phyloP scores from a whole-genome alignment of 2,797 vertebrate species.

The Sebastes hopkinsi region DNA sequence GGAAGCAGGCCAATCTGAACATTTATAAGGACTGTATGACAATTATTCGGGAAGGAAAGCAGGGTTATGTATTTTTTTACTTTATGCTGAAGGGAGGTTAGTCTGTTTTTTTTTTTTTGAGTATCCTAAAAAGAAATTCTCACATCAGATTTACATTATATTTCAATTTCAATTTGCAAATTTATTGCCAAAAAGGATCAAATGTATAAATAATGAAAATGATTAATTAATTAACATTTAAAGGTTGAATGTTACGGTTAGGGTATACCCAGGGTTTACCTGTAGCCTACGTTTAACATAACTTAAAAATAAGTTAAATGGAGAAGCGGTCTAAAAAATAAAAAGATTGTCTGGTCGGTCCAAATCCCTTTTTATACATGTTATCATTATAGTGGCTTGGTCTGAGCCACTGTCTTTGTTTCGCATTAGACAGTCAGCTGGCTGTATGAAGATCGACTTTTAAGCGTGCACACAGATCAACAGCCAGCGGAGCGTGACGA shows the following conservation, averaged over 20 bases:
- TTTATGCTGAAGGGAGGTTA: background rate
- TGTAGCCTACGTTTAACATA: too few relatives aligned
- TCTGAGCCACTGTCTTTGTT: too few relatives aligned
- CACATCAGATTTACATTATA: background rate
- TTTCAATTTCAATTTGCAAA: background rate
- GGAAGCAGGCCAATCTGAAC: background rate
- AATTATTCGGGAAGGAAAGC: background rate
- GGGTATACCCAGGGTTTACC: too few relatives aligned
- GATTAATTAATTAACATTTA: background rate
- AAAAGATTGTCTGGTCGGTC: too few relatives aligned
- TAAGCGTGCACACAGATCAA: rapidly evolving
- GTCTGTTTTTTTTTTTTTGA: background rate
- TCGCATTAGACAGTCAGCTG: too few relatives aligned
- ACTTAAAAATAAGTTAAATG: too few relatives aligned
- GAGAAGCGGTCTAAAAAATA: rapidly evolving
- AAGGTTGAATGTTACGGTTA: background rate
- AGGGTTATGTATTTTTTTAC: background rate
- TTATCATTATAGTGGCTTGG: too few relatives aligned
- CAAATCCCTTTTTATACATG: too few relatives aligned
- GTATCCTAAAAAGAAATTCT: too few relatives aligned
- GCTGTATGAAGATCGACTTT: too few relatives aligned
- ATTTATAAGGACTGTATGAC: background rate
- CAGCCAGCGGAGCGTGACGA: too few relatives aligned
- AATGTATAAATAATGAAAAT: background rate
- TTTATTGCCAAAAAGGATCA: background rate